phyloP scores from a whole-genome alignment of 1,140 invertebrate genomes.

The Saccostrea cuccullata region DNA sequence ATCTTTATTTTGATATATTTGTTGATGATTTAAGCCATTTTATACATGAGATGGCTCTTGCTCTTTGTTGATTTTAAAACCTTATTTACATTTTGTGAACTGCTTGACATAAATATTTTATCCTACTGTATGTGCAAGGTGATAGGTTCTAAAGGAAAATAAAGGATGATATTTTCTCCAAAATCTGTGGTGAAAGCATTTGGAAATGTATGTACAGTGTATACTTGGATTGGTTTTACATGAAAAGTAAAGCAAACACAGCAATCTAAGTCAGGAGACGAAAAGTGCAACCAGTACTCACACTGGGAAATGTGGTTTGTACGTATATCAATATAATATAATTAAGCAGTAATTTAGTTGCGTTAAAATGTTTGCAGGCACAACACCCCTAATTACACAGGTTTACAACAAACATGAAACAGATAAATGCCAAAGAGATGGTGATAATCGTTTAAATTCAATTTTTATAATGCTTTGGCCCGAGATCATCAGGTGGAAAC shows the following conservation, averaged over 20 bases:
- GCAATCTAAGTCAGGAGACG: not conserved
- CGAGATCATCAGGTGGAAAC: conserved; percentile 25
- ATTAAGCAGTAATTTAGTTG: conserved; percentile 30
- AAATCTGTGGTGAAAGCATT: not conserved
- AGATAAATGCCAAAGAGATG: conserved; percentile 10
- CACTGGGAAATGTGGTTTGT: not conserved
- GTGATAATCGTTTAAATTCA: conserved; percentile 38
- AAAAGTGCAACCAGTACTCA: conserved; percentile 29
- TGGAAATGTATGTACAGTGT: not conserved
- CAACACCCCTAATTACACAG: conserved; percentile 1
- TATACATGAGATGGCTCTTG: no score
- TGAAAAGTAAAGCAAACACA: not conserved
- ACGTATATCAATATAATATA: conserved; percentile 22
- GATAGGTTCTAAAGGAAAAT: no score
- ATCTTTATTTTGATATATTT: no score
- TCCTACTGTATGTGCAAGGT: no score
- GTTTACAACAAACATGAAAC: conserved; percentile 36
- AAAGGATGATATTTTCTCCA: no score
- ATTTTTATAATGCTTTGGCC: conserved; percentile 23
- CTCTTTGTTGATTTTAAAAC: not conserved
- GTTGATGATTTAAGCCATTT: no score
- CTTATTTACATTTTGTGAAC: not conserved
- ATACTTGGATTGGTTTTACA: not conserved
- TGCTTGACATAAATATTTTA: not conserved
- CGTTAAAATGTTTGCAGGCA: conserved; percentile 28